A percentile compares a stretch with the other conserved stretches of the same genome.
phyloP scores from a whole-genome alignment of 1,140 invertebrate genomes.

The Cotesia glomerata region DNA sequence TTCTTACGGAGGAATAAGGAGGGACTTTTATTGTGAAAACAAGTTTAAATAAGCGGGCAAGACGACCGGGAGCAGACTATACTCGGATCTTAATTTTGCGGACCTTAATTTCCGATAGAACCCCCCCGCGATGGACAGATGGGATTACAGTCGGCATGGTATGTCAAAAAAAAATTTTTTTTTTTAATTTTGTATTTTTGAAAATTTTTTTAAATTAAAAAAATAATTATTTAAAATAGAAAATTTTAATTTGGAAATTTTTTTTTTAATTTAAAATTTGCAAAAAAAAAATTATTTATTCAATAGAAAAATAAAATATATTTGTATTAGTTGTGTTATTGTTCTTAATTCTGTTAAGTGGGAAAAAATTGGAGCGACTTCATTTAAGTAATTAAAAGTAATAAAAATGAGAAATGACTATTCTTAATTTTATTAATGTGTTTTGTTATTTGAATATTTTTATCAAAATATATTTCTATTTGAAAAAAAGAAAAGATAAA shows the following conservation, averaged over 20 bases:
- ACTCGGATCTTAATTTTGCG: conserved; percentile 58
- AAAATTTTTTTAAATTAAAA: too few relatives aligned
- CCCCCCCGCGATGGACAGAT: conserved; percentile 51
- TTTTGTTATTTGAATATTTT: too few relatives aligned
- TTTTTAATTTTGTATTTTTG: too few relatives aligned
- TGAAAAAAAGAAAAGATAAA: too few relatives aligned
- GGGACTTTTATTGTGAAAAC: conserved; percentile 13
- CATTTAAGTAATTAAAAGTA: too few relatives aligned
- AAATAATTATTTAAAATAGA: too few relatives aligned
- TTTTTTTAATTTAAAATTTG: too few relatives aligned
- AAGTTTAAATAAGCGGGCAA: conserved; percentile 39
- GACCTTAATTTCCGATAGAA: conserved; percentile 53
- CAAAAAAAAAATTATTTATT: conserved; percentile 4
- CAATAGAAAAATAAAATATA: background rate
- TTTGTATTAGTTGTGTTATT: background rate
- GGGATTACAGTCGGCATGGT: conserved; percentile 59
- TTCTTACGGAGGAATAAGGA: background rate
- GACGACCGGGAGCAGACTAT: conserved; percentile 54
- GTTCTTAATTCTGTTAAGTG: background rate
- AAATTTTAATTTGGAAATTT: too few relatives aligned
- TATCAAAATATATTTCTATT: too few relatives aligned
- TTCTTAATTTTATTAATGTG: too few relatives aligned
- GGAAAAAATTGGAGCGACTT: background rate
- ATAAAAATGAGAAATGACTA: too few relatives aligned
- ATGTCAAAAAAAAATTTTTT: conserved; percentile 7